phyloP scores from a whole-genome alignment of 1,140 invertebrate genomes.

The Brachionus koreanus region DNA sequence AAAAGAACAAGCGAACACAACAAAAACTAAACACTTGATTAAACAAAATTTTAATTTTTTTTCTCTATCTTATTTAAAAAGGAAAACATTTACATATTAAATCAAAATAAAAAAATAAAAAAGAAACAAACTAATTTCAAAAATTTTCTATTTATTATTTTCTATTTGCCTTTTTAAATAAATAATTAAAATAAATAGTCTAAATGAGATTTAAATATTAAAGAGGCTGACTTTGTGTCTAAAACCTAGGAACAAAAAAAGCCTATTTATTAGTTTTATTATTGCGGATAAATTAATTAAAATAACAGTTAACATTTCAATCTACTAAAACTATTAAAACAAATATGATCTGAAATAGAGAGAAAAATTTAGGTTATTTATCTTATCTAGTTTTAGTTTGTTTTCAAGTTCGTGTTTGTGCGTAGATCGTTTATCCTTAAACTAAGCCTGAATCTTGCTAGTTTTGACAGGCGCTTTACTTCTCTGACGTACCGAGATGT shows the following conservation, averaged over 20 bases:
- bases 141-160: not conserved
- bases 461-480: slow-evolving; percentile 2
- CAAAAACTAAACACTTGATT: not conserved
- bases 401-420: not conserved
- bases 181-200: not conserved
- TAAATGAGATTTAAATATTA: not conserved
- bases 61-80: not conserved
- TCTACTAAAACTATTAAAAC: not conserved
- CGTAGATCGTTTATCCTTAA: slow-evolving; percentile 3
- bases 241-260: not conserved
- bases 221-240: slow-evolving; percentile 18
- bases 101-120: not conserved
- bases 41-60: not conserved
- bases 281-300: not conserved
- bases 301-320: slow-evolving; percentile 38
- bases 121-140: not conserved
- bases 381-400: slow-evolving; percentile 8
- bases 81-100: not conserved
- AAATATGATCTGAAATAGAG: not conserved
- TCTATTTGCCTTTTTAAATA: too few relatives aligned
- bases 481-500: not conserved
- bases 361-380: slow-evolving; percentile 24
- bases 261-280: not conserved
- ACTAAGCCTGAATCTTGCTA: not conserved
- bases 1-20: too few relatives aligned